Percentiles rank a stretch among this genome's conserved stretches.
These are phyloP conservation scores for Arothron firmamentum DNA, from an alignment of 2,113 vertebrate species.

Conservation along the genomic window DNA sequence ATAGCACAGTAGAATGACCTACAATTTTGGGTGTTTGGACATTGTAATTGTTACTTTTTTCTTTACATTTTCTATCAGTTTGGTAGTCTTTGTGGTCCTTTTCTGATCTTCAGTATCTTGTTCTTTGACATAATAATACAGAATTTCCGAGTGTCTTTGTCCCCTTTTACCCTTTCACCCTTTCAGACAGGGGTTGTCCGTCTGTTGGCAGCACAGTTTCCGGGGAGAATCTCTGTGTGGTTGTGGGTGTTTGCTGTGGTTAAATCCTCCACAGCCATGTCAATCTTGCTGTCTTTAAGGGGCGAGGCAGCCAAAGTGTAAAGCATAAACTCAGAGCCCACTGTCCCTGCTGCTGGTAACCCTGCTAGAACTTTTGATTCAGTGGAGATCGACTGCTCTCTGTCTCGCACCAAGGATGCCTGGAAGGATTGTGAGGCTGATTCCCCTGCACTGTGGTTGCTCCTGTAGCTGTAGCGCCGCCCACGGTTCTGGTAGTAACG, in stretches of 20 bases:
- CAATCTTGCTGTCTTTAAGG: constrained; percentile 40
- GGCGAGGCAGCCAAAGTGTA: constrained; percentile 48
- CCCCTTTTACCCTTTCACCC: too few relatives aligned
- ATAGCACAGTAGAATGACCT: constrained; percentile 7
- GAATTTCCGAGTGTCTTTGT: background rate
- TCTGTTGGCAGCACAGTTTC: constrained; percentile 56
- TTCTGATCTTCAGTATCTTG: background rate
- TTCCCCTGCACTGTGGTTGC: constrained; percentile 54
- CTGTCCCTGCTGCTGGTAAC: constrained; percentile 19
- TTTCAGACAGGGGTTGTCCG: constrained; percentile 68
- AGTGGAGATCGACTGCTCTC: constrained; percentile 31
- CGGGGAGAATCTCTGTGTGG: constrained; percentile 43
- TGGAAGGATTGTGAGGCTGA: constrained; percentile 33
- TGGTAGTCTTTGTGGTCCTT: background rate
- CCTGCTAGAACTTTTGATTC: constrained; percentile 49
- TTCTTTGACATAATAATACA: background rate
- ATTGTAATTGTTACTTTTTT: background rate
- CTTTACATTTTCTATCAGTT: background rate
- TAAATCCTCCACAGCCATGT: constrained; percentile 36
- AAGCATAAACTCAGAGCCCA: constrained; percentile 59
- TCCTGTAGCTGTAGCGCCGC: constrained; percentile 62
- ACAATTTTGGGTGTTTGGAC: background rate
- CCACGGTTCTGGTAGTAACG: constrained; percentile 55
- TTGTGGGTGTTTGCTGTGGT: constrained; percentile 18
- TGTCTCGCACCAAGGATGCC: constrained; percentile 36